phyloP scores from a whole-genome alignment of 2,888 invertebrate species.

The Apamea epomidion region DNA sequence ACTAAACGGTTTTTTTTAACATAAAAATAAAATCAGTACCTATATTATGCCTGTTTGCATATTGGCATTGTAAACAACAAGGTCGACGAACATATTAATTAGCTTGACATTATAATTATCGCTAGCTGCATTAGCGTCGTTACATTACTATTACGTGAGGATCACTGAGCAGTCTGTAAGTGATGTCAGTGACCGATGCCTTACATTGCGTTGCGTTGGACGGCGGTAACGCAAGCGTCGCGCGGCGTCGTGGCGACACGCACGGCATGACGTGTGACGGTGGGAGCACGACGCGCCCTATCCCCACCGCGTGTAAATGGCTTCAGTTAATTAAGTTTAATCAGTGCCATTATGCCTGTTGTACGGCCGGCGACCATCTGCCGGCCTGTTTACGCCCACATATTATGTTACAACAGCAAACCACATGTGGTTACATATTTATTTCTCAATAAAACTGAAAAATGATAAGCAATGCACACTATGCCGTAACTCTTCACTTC shows the following conservation, averaged over 20 bases:
- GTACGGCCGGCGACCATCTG: conserved; percentile 83
- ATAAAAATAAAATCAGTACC: conserved; percentile 29
- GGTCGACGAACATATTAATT: conserved; percentile 21
- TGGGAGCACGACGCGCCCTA: conserved; percentile 71
- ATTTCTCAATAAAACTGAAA: conserved; percentile 71
- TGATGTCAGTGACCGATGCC: conserved; percentile 80
- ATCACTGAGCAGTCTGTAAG: conserved; percentile 53
- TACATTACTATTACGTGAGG: conserved; percentile 45
- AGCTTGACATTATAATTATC: conserved; percentile 27
- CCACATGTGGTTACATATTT: conserved; percentile 50
- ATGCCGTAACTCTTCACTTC: no score
- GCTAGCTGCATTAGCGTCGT: conserved; percentile 21
- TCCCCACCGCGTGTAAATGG: conserved; percentile 85
- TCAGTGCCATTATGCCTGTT: conserved; percentile 83
- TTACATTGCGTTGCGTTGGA: conserved; percentile 63
- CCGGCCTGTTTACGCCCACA: conserved; percentile 85
- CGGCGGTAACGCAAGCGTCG: conserved; percentile 40
- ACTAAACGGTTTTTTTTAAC: conserved; percentile 37
- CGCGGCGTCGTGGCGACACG: conserved; percentile 57
- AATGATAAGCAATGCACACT: conserved; percentile 1
- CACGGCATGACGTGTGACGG: conserved; percentile 57
- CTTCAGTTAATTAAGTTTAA: conserved; percentile 91
- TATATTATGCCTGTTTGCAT: conserved; percentile 18
- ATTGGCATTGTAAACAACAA: conserved; percentile 19
- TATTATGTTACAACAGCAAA: conserved; percentile 83